Conservation (phyloP, 37 sponge, comb jelly and placozoan species). For the Theonella swinhoei region DNA sequence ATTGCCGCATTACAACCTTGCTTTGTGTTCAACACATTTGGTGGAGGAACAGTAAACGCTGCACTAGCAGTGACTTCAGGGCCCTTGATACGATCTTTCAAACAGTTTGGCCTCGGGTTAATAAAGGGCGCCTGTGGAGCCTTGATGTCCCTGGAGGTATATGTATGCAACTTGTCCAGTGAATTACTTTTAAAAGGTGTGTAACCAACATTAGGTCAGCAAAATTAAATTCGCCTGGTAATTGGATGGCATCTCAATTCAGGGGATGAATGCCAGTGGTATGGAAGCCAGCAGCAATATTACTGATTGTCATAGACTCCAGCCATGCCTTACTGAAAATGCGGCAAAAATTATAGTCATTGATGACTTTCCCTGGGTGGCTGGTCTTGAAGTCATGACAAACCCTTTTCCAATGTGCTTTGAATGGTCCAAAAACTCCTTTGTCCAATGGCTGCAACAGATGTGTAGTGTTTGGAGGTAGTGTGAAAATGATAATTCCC, state of each 20-base stretch:
- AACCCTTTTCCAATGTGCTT: neutral
- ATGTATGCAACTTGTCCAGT: neutral
- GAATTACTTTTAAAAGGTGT: conserved; percentile 9
- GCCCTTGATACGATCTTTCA: conserved; percentile 1
- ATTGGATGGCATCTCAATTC: conserved; percentile 2
- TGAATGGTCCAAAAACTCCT: neutral
- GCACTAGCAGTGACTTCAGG: conserved; percentile 4
- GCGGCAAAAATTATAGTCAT: neutral
- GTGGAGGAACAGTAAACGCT: conserved; percentile 1
- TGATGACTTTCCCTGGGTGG: conserved; percentile 16
- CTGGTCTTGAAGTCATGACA: conserved; percentile 15
- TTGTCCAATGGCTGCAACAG: conserved; percentile 30
- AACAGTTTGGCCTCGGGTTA: conserved; percentile 3
- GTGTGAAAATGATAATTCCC: conserved; percentile 4
- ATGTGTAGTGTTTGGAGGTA: conserved; percentile 30
- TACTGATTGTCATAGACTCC: conserved; percentile 13
- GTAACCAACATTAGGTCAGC: conserved; percentile 6
- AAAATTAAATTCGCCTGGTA: neutral
- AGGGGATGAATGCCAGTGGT: conserved; percentile 12
- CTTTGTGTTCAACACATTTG: neutral
- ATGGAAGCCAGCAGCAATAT: conserved; percentile 18
- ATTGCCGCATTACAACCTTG: neutral
- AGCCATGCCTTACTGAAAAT: conserved; percentile 9
- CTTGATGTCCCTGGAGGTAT: conserved; percentile 4
- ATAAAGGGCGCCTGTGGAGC: neutral